phyloP scores from a whole-genome alignment of 2,797 vertebrate genomes.

The Taeniopygia guttata region DNA sequence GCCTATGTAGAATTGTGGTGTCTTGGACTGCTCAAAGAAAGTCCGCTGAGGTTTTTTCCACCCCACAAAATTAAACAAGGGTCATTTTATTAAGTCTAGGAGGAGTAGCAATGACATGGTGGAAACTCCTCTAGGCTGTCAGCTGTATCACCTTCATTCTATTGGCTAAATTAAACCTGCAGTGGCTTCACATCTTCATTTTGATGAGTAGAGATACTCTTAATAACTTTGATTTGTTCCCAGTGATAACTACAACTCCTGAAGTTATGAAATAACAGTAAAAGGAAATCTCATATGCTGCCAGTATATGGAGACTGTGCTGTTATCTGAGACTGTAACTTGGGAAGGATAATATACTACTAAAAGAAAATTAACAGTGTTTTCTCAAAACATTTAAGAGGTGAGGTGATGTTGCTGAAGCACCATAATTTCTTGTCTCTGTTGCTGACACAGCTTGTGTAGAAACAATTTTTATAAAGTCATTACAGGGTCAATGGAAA shows the following conservation, averaged over 20 bases:
- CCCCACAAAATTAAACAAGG: background rate
- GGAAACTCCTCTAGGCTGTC: background rate
- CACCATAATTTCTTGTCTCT: background rate
- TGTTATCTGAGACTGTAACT: background rate
- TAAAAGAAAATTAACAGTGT: background rate
- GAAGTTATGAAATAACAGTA: background rate
- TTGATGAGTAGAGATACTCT: background rate
- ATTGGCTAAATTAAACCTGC: background rate
- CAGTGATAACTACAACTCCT: background rate
- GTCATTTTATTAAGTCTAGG: background rate
- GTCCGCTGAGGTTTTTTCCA: background rate
- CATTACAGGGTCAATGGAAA: constrained; percentile 61
- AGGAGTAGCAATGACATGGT: background rate
- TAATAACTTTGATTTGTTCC: background rate
- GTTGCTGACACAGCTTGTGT: constrained; percentile 43
- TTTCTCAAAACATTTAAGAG: constrained; percentile 7
- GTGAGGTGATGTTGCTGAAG: background rate
- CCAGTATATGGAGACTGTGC: background rate
- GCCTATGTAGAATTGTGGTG: background rate
- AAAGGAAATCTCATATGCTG: background rate
- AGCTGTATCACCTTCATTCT: background rate
- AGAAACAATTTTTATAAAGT: constrained; percentile 54
- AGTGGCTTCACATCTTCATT: background rate
- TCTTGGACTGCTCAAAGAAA: background rate
- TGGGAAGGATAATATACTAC: background rate